Evolutionary conservation across 1,140 invertebrate species (phyloP), one percentile per base, ranked within the genome.

Genomic region (Alviniconcha marisindica): DNA sequence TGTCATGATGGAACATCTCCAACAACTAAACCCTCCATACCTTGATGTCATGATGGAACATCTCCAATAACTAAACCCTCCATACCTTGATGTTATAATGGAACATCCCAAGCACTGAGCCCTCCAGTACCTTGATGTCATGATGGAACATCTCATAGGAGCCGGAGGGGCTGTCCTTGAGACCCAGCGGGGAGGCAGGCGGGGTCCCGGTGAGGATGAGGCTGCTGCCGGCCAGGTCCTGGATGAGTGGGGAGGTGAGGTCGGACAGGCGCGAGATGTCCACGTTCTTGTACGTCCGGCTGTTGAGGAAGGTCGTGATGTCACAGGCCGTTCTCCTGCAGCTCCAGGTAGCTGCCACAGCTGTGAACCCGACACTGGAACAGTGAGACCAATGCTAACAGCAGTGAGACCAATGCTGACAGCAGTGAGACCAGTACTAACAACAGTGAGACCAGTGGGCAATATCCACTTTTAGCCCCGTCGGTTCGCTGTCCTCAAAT

Each of bases 121-220:
- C 7, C 10, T 60, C 21, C 36, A 38, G 56, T 12, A 87, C 86
- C 86, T 87, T 87, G 36, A 85, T 56, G 36, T 87, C 86, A 77
- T 79, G 78, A 24, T 85, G 86, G 12, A 87, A 82, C 71, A 87
- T 85, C 36, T 87, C 86, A 51, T 85, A 85, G 14, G 86, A 87
- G 5, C 86, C 86, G 31, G 84, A 77, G 31, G 82, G 73, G 63
- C 82, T 87, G 78, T 85, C 84, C 73, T 87, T 87, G 14, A 83
- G 40, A 21, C 78, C 74, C 21, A 77, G 42, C 10, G 73, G 84
- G 3, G 81, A 74, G 14, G 84, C 40, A 1, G 82, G 79, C 38
- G 83, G 56, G n/a, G 76, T 77, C 0, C 66, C 33, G 33, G 74
- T 81, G 2, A 87, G 40, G 77, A 81, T 54, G 51, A 83, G 40